phyloP scores from a whole-genome alignment of 2,113 vertebrate species.

The Lophotis ruficrista region DNA sequence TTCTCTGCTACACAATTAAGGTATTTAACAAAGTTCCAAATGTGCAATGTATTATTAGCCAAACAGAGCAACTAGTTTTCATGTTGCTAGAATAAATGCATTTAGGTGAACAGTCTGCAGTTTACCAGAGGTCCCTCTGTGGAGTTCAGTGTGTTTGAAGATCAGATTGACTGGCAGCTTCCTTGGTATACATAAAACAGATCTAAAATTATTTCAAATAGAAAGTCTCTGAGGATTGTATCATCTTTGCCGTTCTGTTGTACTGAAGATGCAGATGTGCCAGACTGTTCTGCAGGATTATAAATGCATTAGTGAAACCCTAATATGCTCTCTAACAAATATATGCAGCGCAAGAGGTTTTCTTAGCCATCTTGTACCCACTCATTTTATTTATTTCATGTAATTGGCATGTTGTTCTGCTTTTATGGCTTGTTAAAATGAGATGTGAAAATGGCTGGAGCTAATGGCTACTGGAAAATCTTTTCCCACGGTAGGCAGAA shows the following conservation, averaged over 20 bases:
- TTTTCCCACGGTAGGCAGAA: conserved; percentile 38
- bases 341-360: conserved; percentile 52
- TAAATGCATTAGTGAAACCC: conserved; percentile 59
- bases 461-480: conserved; percentile 63
- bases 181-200: conserved; percentile 70
- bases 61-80: conserved; percentile 45
- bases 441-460: conserved; percentile 62
- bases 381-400: conserved; percentile 70
- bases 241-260: conserved; percentile 56
- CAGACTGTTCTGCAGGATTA: conserved; percentile 53
- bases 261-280: conserved; percentile 65
- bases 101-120: conserved; percentile 68
- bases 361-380: conserved; percentile 52
- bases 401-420: conserved; percentile 66
- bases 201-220: conserved; percentile 75
- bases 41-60: conserved; percentile 50
- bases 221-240: conserved; percentile 61
- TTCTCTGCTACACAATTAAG: conserved; percentile 64
- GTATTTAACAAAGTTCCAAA: conserved; percentile 67
- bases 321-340: conserved; percentile 58
- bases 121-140: conserved; percentile 61
- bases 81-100: conserved; percentile 50
- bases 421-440: conserved; percentile 68
- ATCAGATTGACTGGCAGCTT: conserved; percentile 77
- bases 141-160: conserved; percentile 71